These are phyloP conservation scores for Prinia subflava DNA, from an alignment of 2,113 vertebrate genomes.

Conservation along the genomic window DNA sequence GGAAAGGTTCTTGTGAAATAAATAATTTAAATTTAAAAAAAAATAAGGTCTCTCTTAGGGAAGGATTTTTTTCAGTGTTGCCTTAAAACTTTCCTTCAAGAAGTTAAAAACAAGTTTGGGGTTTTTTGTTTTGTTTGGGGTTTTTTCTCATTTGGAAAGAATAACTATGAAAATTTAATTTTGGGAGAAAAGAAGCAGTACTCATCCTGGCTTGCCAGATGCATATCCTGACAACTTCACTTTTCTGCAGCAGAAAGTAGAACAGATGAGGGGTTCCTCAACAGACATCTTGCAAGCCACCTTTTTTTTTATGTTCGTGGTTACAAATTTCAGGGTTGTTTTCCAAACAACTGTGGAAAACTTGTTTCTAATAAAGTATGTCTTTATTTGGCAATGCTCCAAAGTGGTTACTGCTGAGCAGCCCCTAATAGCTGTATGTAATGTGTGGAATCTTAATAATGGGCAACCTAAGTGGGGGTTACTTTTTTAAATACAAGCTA, in stretches of 20 bases:
- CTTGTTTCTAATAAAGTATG: background rate
- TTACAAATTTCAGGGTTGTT: background rate
- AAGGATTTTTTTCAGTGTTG: background rate
- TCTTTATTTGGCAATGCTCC: background rate
- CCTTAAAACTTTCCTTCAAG: background rate
- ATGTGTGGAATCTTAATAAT: background rate
- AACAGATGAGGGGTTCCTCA: background rate
- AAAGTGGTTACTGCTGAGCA: background rate
- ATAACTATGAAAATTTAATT: background rate
- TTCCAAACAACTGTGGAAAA: background rate
- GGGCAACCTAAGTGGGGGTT: background rate
- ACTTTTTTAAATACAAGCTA: background rate
- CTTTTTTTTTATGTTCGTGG: background rate
- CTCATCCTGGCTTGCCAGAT: background rate
- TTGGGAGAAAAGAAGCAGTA: background rate
- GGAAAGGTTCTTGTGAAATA: background rate
- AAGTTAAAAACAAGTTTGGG: background rate
- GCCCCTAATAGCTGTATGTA: background rate
- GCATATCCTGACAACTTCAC: background rate
- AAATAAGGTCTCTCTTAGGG: background rate
- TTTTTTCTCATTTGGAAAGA: background rate
- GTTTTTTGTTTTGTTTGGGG: background rate
- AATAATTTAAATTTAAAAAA: background rate
- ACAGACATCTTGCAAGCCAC: background rate
- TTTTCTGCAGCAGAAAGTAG: background rate